Conservation (phyloP, 2,113 vertebrate species). For the Cyphomyrus discorhynchus region DNA sequence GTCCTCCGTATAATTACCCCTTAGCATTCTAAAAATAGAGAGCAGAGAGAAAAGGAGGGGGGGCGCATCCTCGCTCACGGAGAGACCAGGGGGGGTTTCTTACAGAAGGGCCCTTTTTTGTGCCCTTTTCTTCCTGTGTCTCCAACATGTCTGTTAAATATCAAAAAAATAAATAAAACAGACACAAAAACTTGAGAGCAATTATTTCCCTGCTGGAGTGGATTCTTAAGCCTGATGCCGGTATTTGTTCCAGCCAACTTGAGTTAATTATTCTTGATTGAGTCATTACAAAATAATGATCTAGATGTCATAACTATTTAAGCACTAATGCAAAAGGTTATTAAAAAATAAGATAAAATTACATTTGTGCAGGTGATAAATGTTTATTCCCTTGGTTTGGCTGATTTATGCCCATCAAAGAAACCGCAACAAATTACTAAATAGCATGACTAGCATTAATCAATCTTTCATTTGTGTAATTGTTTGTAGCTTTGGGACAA, state of each 20-base stretch:
- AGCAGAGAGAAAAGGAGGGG: neutral
- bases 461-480: neutral
- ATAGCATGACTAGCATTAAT: neutral
- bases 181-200: neutral
- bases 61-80: neutral
- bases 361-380: neutral
- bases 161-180: neutral
- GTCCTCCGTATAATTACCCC: conserved; percentile 17
- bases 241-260: neutral
- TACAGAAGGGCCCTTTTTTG: neutral
- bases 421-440: neutral
- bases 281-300: conserved; percentile 1
- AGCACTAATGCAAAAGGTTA: neutral
- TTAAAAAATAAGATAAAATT: conserved; percentile 3
- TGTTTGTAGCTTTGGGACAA: neutral
- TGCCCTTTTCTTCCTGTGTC: neutral
- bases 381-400: neutral
- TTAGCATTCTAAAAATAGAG: conserved; percentile 21
- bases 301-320: neutral
- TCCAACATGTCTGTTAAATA: neutral
- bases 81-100: neutral
- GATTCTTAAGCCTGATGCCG: neutral
- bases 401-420: neutral
- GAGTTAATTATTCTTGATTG: conserved; percentile 7
- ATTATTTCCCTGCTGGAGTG: neutral